Evolutionary conservation across 2,797 vertebrate genomes (phyloP), one percentile per base, ranked within the genome.

Genomic region (Chaetophractus vellerosus): DNA sequence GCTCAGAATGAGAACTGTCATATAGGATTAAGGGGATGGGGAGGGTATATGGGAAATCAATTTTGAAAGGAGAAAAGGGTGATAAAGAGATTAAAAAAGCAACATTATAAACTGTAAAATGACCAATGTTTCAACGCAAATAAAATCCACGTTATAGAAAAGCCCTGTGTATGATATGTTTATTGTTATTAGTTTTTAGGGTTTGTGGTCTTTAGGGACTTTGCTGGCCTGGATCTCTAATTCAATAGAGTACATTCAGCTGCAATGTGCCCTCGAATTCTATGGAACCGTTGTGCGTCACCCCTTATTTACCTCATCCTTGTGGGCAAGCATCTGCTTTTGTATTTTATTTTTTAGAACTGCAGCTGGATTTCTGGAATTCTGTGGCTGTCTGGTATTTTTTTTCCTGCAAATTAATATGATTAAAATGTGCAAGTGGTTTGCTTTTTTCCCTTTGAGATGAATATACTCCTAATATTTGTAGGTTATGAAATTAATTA

Each of bases 331-430:
- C 96, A 98, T 96, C 97, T 98, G 96, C 97, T 97, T 97, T 96
- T 83, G 83, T 28, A 71, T 98, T 96, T 98, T 94, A 97, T 91
- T 97, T 98, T 96, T 98, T 97, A 98, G 97, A 98, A 97, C 36
- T 97, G 96, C 97, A 98, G 98, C 98, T 98, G 98, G 98, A 98
- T 98, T 98, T 98, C 97, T 97, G 96, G 97, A 98, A 97, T 96
- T 97, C 95, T 98, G 95, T 97, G 0, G 88, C 96, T 95, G 90
- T 97, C 88, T 98, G 97, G 96, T 97, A 98, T 96, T 98, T 95
- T 91, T 68, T 97, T 76, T n/a, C n/a, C 96, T 97, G 88, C 91
- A 95, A 96, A 74, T 98, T 98, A 97, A 95, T 93, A 92, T 41
- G 74, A 94, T 97, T 96, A 96, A 88, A 94, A 93, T 96, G 55